Evolutionary conservation across 2,797 vertebrate genomes (phyloP).

Genomic region (Lepus oiostolus): DNA sequence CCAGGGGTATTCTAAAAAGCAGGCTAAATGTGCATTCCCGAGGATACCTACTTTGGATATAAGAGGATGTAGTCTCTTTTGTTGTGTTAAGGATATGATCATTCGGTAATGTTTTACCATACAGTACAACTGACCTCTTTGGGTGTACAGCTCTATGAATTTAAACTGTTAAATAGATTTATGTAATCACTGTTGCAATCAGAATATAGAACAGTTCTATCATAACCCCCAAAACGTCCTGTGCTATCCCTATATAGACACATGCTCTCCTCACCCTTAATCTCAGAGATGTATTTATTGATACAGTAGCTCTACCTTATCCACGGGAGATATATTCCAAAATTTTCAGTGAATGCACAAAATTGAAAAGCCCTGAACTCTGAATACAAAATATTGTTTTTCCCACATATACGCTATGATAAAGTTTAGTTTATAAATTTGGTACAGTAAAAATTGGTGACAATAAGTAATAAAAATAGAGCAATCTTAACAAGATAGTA

Average conservation of each 20-base stretch:
- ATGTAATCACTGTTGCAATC: not conserved
- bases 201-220: not conserved
- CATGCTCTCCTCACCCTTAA: not conserved
- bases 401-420: too few species aligned
- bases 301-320: too few species aligned
- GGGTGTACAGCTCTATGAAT: not conserved
- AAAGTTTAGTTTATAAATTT: too few species aligned
- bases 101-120: constrained; percentile 2
- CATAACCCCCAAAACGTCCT: not conserved
- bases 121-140: not conserved
- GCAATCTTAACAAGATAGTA: too few species aligned
- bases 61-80: not conserved
- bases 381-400: too few species aligned
- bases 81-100: not conserved
- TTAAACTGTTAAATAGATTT: not conserved
- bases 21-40: too few species aligned
- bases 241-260: not conserved
- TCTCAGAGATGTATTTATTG: not conserved
- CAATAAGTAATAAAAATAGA: too few species aligned
- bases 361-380: too few species aligned
- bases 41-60: not conserved
- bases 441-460: too few species aligned
- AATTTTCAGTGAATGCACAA: too few species aligned
- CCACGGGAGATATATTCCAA: too few species aligned
- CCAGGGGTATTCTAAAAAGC: too few species aligned